Evolutionary conservation across 2,888 invertebrate genomes (phyloP), one percentile per base, ranked within the genome.

Genomic region (Euplagia quadripunctaria): DNA sequence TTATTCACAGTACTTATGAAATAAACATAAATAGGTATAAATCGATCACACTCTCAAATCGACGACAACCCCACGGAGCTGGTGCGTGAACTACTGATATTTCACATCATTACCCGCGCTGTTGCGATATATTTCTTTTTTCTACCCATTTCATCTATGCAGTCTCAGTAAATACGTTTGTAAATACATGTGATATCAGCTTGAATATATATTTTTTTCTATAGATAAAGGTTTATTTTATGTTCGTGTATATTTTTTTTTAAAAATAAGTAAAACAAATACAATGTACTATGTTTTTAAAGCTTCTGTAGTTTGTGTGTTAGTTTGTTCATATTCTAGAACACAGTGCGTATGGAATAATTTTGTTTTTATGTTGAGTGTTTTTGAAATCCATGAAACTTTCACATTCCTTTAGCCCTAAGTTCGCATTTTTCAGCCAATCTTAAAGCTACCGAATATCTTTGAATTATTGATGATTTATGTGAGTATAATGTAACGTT

Each of bases 31-130:
- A 31, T 51, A 67, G 52, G 11, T 41, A 67, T 17, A 42, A 52
- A 12, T 58, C 49, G 11, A 63, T 42, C 46, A 20, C 17, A 83
- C 79, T 79, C 77, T 74, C 70, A 77, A 49, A 16, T 66, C 71
- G 76, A 51, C 65, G 71, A 65, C 72, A 64, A 41, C 70, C 71
- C 79, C 72, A 74, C 82, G 84, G 70, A 81, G 82, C 70, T 83
- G 89, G 80, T 81, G 91, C 89, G 91, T 90, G 80, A 91, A 91
- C 84, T 83, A 76, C 84, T 85, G 91, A 91, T 91, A 91, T 88
- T 84, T 85, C 91, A 75, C 85, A 70, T 87, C 91, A 91, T 91
- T 91, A 90, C 89, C 77, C 81, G 55, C 82, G 67, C 73, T 72
- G 78, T 83, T 77, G 81, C 74, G 75, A 14, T 16, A 64, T 55